These are phyloP conservation scores for Pseudeuparius sepicola DNA, from an alignment of 2,888 invertebrate genomes.

Conservation along the genomic window DNA sequence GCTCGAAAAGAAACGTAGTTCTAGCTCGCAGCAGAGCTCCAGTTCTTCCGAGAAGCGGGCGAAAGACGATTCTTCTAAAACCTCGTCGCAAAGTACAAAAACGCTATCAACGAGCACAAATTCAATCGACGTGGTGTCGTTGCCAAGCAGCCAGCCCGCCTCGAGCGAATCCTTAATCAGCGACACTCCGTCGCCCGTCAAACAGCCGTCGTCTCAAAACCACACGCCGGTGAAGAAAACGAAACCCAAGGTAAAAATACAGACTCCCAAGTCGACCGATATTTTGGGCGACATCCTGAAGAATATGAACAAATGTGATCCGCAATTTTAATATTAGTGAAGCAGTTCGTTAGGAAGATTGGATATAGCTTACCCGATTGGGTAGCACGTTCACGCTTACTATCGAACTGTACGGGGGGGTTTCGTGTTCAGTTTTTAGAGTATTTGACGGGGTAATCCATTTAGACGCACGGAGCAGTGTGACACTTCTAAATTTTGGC, in stretches of 20 bases:
- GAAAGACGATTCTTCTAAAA: background rate
- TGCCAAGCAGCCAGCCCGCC: no score
- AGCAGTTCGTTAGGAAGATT: constrained; percentile 23
- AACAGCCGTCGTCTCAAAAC: constrained; percentile 19
- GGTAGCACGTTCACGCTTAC: no score
- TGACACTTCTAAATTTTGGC: no score
- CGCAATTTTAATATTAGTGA: constrained; percentile 32
- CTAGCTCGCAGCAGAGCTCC: constrained; percentile 4
- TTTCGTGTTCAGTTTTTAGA: no score
- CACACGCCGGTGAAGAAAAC: constrained; percentile 24
- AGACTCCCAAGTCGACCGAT: constrained; percentile 33
- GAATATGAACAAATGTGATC: constrained; percentile 36
- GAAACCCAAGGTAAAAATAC: constrained; percentile 30
- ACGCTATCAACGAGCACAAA: background rate
- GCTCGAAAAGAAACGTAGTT: constrained; percentile 13
- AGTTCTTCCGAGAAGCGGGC: constrained; percentile 9
- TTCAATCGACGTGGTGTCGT: no score
- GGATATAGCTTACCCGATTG: no score
- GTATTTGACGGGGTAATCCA: no score
- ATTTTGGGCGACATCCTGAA: constrained; percentile 38
- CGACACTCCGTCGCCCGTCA: constrained; percentile 21
- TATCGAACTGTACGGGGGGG: no score
- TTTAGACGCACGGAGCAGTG: no score
- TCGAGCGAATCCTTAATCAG: constrained; percentile 1
- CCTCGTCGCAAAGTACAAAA: background rate